Evolutionary conservation across 2,888 invertebrate species (phyloP), one percentile per base, ranked within the genome.

Genomic region (Drosophila kokeensis): DNA sequence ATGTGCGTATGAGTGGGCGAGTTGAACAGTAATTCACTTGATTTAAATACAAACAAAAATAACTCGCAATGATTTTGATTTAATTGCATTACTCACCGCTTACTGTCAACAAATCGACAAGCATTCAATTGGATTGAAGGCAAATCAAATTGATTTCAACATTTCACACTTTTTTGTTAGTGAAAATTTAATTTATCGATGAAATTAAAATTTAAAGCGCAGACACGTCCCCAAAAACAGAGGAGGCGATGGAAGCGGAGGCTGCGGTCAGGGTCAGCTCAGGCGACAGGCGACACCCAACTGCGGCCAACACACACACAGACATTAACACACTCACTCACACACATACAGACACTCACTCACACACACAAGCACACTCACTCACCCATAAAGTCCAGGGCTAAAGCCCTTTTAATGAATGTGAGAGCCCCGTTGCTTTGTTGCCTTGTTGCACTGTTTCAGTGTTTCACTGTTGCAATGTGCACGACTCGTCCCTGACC

Each of bases 131-230:
- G 82, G 86, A 85, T 88, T 86, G 82, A 86, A 84, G 79, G 71
- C 87, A 89, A 90, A 82, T 88, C 81, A 83, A 90, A 82, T 90
- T 84, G 81, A 84, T 88, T 88, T 90, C 73, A 76, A 75, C 81
- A 71, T 54, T 59, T 88, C 83, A 86, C 86, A 83, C 83, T 67
- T 59, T 79, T 79, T 21, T 50, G 57, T 67, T 60, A 61, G 62
- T 71, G 55, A 68, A 70, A 73, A 71, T 85, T 85, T 73, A 62
- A 24, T 45, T 45, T 45, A 24, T 45, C 15, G 45, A 69, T 62
- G 32, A 77, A 79, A 84, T 79, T 68, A 61, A 69, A 87, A 72
- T 79, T 87, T 79, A 70, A 82, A 71, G 36, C 69, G 4, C 38
- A 40, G 61, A 55, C 61, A 65, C 63, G 55, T 63, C 49, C 45